Evolutionary conservation across 1,140 invertebrate species (phyloP).

Genomic region (Nixonia krombeini): DNA sequence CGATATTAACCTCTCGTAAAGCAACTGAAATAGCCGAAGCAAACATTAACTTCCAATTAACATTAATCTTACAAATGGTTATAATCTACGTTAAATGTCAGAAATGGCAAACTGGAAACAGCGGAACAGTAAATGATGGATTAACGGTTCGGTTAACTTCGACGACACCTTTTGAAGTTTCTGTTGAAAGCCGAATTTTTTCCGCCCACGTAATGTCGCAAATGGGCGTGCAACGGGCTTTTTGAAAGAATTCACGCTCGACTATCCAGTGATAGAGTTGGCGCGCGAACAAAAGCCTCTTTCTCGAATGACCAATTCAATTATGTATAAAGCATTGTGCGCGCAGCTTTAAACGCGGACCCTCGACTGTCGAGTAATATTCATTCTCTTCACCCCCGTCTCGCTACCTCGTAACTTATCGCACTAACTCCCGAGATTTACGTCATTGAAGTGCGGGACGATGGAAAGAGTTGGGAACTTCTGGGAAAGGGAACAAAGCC

Average conservation of each 20-base stretch:
- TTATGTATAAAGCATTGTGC: slow-evolving; percentile 43
- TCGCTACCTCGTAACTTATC: slow-evolving; percentile 22
- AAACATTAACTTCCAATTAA: too few relatives aligned
- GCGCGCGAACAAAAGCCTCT: slow-evolving; percentile 37
- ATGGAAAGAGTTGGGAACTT: slow-evolving; percentile 8
- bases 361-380: slow-evolving; percentile 23
- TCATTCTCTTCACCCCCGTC: slow-evolving; percentile 26
- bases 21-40: too few relatives aligned
- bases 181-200: slow-evolving; percentile 36
- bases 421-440: slow-evolving; percentile 26
- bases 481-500: too few relatives aligned
- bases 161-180: slow-evolving; percentile 26
- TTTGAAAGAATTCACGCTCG: slow-evolving; percentile 32
- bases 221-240: slow-evolving; percentile 23
- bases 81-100: too few relatives aligned
- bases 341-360: slow-evolving; percentile 20
- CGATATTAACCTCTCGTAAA: too few relatives aligned
- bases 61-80: too few relatives aligned
- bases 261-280: slow-evolving; percentile 25
- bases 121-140: too few relatives aligned
- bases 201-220: slow-evolving; percentile 34
- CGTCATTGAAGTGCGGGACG: slow-evolving; percentile 31
- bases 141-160: slow-evolving; percentile 37
- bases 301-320: slow-evolving; percentile 44
- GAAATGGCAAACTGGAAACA: too few relatives aligned